Evolutionary conservation across 2,113 vertebrate species (phyloP).

Genomic region (Zosterops japonicus): DNA sequence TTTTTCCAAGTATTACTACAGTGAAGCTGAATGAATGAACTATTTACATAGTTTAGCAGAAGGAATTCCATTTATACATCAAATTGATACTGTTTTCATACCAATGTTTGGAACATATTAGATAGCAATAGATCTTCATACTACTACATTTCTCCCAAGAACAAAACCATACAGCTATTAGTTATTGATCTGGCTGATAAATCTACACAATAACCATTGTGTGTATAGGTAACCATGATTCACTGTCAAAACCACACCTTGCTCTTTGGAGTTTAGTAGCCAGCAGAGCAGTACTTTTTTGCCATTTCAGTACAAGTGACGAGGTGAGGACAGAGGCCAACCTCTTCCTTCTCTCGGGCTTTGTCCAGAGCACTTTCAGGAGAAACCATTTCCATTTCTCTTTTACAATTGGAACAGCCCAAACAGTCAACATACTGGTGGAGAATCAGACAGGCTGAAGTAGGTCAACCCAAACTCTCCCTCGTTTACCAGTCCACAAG

Average conservation of each 20-base stretch:
- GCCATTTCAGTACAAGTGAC: not conserved
- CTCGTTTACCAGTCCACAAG: not conserved
- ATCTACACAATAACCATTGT: not conserved
- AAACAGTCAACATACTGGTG: fast-evolving
- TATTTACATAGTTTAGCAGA: not conserved
- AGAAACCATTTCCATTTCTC: not conserved
- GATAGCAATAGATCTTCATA: not conserved
- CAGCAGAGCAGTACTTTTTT: not conserved
- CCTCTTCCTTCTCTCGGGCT: not conserved
- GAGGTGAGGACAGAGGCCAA: not conserved
- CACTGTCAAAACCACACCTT: not conserved
- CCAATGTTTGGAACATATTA: not conserved
- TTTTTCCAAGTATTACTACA: not conserved
- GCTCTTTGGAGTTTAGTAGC: not conserved
- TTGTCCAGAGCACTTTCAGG: not conserved
- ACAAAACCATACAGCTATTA: not conserved
- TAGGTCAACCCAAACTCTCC: not conserved
- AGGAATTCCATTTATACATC: not conserved
- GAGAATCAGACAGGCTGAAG: not conserved
- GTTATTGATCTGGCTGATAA: not conserved
- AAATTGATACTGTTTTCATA: not conserved
- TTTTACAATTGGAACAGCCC: not conserved
- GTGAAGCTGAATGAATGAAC: not conserved
- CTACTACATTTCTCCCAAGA: not conserved
- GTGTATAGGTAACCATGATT: not conserved